Conservation (phyloP, 1,140 invertebrate genomes). For the Polyergus mexicanus region DNA sequence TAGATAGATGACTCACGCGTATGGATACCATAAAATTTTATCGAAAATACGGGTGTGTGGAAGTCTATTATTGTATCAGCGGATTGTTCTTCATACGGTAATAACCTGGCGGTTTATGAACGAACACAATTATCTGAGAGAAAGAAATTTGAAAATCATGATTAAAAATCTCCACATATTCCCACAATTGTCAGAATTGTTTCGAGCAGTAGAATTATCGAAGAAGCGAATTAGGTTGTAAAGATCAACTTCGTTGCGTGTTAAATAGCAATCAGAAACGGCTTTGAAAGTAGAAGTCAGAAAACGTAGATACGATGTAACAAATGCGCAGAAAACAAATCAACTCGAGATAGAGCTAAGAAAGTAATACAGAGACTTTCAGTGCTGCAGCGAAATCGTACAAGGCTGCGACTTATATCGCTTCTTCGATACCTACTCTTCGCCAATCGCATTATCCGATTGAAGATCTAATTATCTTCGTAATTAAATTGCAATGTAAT, state of each 20-base stretch:
- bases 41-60: background rate
- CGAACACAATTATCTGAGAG: background rate
- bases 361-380: constrained; percentile 82
- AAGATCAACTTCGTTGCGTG: constrained; percentile 15
- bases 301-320: constrained; percentile 38
- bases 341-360: constrained; percentile 65
- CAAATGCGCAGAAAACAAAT: background rate
- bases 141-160: background rate
- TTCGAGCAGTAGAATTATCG: background rate
- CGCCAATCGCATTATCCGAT: constrained; percentile 61
- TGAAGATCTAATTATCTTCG: constrained; percentile 76
- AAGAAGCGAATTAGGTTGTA: constrained; percentile 17
- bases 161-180: constrained; percentile 6
- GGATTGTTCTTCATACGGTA: background rate
- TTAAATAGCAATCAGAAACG: constrained; percentile 26
- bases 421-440: constrained; percentile 79
- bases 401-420: constrained; percentile 70
- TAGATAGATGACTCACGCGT: background rate
- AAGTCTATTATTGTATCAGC: background rate
- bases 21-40: constrained; percentile 31
- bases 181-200: background rate
- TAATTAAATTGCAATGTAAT: constrained; percentile 70
- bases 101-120: background rate
- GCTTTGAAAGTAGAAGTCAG: constrained; percentile 33
- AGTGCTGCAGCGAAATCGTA: constrained; percentile 73